Conservation (phyloP, 1,140 invertebrate genomes). For the Drosophila azteca region DNA sequence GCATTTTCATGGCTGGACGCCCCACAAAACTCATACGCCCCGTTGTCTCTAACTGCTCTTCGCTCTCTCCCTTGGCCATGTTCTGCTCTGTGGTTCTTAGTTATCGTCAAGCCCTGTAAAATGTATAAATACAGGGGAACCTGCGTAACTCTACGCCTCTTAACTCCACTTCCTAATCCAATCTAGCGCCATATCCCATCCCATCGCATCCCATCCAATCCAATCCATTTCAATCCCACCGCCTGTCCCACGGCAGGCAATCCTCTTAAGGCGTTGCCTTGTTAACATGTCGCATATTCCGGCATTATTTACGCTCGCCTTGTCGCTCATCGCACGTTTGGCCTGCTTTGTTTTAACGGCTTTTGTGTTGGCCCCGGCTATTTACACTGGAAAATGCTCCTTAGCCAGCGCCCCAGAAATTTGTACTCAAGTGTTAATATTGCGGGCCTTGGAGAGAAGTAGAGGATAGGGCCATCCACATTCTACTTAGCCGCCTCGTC, state of each 20-base stretch:
- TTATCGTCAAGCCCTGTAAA: conserved; percentile 32
- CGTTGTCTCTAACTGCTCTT: conserved; percentile 26
- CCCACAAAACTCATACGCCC: conserved; percentile 44
- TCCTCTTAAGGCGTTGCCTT: conserved; percentile 60
- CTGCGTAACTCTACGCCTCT: conserved; percentile 2
- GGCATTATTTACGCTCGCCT: conserved; percentile 64
- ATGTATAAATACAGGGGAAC: conserved; percentile 47
- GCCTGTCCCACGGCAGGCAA: conserved; percentile 7
- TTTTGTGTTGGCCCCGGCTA: conserved; percentile 41
- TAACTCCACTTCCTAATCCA: not conserved
- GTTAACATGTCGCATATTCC: conserved; percentile 75
- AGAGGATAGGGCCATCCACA: conserved; percentile 50
- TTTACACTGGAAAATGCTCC: conserved; percentile 63
- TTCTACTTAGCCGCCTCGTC: conserved; percentile 51
- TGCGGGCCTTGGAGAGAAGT: conserved; percentile 51
- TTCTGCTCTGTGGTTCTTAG: conserved; percentile 11
- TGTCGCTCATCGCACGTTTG: conserved; percentile 31
- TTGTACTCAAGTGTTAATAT: conserved; percentile 71
- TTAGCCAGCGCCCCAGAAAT: conserved; percentile 22
- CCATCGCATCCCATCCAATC: no score
- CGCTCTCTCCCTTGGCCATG: not conserved
- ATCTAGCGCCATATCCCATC: no score
- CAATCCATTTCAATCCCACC: not conserved
- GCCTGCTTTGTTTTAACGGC: conserved; percentile 62
- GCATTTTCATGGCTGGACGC: conserved; percentile 51